These are phyloP conservation scores for Microdon myrmicae DNA, from an alignment of 2,888 invertebrate species.

Conservation along the genomic window DNA sequence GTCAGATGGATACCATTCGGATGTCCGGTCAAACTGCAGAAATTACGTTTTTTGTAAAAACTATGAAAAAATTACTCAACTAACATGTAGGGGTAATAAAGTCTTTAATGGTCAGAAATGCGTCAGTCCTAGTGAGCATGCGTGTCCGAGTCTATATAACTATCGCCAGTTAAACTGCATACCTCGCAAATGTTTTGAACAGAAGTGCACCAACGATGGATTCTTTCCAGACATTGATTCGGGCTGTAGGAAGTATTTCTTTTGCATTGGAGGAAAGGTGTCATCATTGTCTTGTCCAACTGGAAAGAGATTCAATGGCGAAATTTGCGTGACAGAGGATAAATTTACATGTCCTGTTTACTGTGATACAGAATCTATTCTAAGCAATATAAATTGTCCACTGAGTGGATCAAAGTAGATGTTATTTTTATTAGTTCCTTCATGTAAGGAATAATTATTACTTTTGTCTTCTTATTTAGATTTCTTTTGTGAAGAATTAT, in stretches of 20 bases:
- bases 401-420: conserved; percentile 47
- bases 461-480: too few species aligned
- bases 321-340: conserved; percentile 69
- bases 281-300: conserved; percentile 68
- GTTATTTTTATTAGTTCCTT: conserved; percentile 17
- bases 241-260: conserved; percentile 70
- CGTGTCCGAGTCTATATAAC: conserved; percentile 65
- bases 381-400: conserved; percentile 48
- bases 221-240: conserved; percentile 69
- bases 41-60: conserved; percentile 73
- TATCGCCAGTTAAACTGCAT: conserved; percentile 60
- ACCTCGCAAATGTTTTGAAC: conserved; percentile 55
- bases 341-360: conserved; percentile 57
- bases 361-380: conserved; percentile 51
- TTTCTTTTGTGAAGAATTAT: too few species aligned
- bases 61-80: conserved; percentile 69
- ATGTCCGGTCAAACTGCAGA: conserved; percentile 69
- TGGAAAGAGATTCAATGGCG: conserved; percentile 71
- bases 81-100: conserved; percentile 70
- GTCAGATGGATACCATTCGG: conserved; percentile 71
- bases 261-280: conserved; percentile 71
- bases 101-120: conserved; percentile 72
- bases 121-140: conserved; percentile 66
- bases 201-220: conserved; percentile 65
- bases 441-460: too few species aligned